Base-by-base conservation (phyloP, 1,140 invertebrate genomes). In the Steinernema khuongi region DNA sequence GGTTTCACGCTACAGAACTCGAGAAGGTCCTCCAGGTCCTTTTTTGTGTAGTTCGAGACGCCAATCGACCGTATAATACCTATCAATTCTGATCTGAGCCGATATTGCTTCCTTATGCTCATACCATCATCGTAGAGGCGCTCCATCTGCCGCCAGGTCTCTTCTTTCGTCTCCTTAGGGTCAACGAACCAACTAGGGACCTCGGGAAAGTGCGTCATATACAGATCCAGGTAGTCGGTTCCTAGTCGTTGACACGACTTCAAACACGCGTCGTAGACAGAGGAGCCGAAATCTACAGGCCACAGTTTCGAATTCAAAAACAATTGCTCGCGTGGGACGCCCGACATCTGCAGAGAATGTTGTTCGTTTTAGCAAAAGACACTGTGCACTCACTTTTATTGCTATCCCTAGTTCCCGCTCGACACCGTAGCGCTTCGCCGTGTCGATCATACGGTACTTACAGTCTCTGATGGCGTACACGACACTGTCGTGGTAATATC, bases 371-470 rank as follows among this genome's bases (percentile, higher is more conserved):
- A 1, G 29, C 11, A 60, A 75, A 2, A 11, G 74, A 31, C n/a
- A n/a, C n/a, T n/a, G n/a, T n/a, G 43, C 70, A 29, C 32, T 67
- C 31, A 76, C 74, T 41, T 68, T 71, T 11, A 75, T 69, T 17
- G 77, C 77, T 7, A 78, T 69, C 26, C 74, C 75, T 28, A 78
- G 71, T 32, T 77, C 66, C 30, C 41, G 44, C 32, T 78, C 77
- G n/a, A 78, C 77, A 14, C 86, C 86, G 74, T 87, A 87, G 7
- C 86, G 73, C 74, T 86, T 86, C 18, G 86, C 86, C n/a, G 86
- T 87, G 75, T 87, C 86, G 76, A 87, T 86, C 29, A 85, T 77
- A 67, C 85, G 74, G 74, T 87, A 87, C n/a, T 79, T 79, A 73
- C 86, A 86, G 18, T 85, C 69, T 74, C 81, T 79, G 17, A 87